Evolutionary conservation across 92 coral and sea anemone genomes (phyloP).

Genomic region (Umimayanthus kanabou): DNA sequence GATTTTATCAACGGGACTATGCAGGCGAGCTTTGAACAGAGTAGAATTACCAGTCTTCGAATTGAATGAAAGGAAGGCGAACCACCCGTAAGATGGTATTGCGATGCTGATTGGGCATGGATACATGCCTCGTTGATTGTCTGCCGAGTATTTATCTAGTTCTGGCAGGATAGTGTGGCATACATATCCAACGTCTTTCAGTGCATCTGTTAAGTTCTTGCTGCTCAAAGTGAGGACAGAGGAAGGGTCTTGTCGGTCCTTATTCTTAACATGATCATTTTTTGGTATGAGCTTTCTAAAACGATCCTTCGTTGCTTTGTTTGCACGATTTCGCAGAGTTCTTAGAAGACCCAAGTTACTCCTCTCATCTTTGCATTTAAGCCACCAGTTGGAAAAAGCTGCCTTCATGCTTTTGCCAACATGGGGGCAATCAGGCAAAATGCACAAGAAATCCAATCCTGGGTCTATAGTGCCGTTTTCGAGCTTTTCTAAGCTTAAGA

Average conservation of each 20-base stretch:
- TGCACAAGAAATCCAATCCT: conserved; percentile 24
- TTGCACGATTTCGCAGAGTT: conserved; percentile 60
- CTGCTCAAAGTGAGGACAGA: conserved; percentile 53
- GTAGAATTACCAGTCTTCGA: conserved; percentile 48
- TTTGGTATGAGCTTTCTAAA: conserved; percentile 66
- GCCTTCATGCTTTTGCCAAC: conserved; percentile 66
- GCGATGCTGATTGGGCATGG: conserved; percentile 67
- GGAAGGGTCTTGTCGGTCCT: conserved; percentile 76
- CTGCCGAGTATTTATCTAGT: conserved; percentile 61
- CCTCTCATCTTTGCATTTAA: conserved; percentile 51
- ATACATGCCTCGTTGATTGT: conserved; percentile 68
- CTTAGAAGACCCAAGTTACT: conserved; percentile 55
- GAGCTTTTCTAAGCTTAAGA: conserved; percentile 22
- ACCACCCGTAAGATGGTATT: conserved; percentile 61
- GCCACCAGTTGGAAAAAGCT: conserved; percentile 67
- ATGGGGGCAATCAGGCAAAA: conserved; percentile 63
- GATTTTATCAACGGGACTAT: conserved; percentile 62
- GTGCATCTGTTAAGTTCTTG: conserved; percentile 51
- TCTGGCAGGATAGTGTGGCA: conserved; percentile 77
- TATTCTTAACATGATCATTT: conserved; percentile 72
- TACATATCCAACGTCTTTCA: conserved; percentile 51
- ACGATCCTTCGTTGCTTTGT: conserved; percentile 43
- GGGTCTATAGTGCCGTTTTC: conserved; percentile 41
- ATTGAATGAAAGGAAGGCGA: conserved; percentile 58
- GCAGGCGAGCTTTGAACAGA: conserved; percentile 57